Base-by-base conservation (phyloP, 2,797 vertebrate species). In the Thripadectes ignobilis region DNA sequence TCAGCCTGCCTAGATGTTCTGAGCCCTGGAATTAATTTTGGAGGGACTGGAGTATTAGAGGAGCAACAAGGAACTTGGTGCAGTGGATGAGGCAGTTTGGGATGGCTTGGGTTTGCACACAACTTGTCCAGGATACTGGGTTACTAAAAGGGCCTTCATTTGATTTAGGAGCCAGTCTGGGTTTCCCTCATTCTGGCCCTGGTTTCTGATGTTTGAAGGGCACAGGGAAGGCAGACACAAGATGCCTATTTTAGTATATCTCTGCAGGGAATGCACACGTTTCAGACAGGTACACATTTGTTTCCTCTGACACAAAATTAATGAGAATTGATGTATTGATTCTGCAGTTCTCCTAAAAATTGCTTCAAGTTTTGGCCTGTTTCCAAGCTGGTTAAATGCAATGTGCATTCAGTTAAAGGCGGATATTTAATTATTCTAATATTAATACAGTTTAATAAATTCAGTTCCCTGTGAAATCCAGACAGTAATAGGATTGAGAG, bases 301-400 rank as follows among this genome's bases (percentile, higher is more conserved):
- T 88, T 95, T 88, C 82, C 81, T 94, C 63, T 72, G 90, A 89
- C 85, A 89, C 48, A 2, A 8, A 85, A 91, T 94, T 94, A 95
- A 91, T 82, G 58, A 66, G 73, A 91, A 92, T 61, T 83, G 79
- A 91, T 67, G 52, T 72, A 91, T 85, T 59, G 85, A 91, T 85
- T 94, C 73, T 90, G 80, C 78, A 89, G 0, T 72, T 82, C 86
- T 89, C 63, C 74, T 79, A 75, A 95, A 91, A 73, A 92, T 80
- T 74, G 62, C 66, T 92, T 74, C 46, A 63, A 45, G 36, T 65
- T 79, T 52, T 93, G 92, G 89, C 79, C 74, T 29, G 9, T 81
- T 81, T 91, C 92, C 94, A 90, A 76, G 65, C 43, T 71, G 43
- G 57, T 87, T 89, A 85, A 81, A 81, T 67, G 52, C 39, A 69